Base-by-base conservation (phyloP, 1,140 invertebrate genomes). In the Lepidotrigona ventralis region DNA sequence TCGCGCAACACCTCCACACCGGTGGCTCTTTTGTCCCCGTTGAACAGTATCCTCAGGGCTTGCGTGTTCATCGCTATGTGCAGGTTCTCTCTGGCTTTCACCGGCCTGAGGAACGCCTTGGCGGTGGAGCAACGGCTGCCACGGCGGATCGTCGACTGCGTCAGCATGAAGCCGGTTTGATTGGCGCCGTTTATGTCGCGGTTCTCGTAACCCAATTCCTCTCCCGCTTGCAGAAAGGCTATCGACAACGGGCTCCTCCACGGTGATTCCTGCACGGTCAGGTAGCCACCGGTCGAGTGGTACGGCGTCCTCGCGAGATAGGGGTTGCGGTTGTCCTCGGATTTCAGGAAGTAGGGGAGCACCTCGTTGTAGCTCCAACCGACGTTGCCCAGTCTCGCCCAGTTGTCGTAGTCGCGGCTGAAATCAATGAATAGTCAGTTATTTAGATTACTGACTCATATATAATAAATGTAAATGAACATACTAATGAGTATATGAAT, bases 301-400 rank as follows among this genome's bases (percentile, higher is more conserved):
- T 98, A 98, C 0, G 96, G 95, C 1, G 95, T 97, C 54, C 95
- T 95, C 0, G 95, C 95, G 66, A 98, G 90, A 85, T 98, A 98
- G 0, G 97, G 97, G 91, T 98, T 98, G 14, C 97, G 95, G 88
- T 98, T 97, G 91, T 98, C 97, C 92, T 98, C 98, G 0, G 97
- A 97, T 91, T 98, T 98, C 15, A 97, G 94, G 90, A 99, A 99
- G 90, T 98, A 99, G 3, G 97, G 97, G 29, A 98, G 60, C 3
- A 98, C 97, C 76, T 97, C 96, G 17, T 97, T 95, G 92, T 98
- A 99, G 5, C 96, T 97, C 99, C 99, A 99, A 5, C 98, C 98
- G 0, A 95, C 93, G 86, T 99, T 99, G 0, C 98, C 99, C 70
- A 97, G 93, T 12, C 94, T 93, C 23, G 97, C 97, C 99, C 99